Percentiles rank a stretch among this genome's conserved stretches.
These are phyloP conservation scores for Dasyprocta punctata DNA, from an alignment of 2,113 vertebrate species.

Conservation along the genomic window DNA sequence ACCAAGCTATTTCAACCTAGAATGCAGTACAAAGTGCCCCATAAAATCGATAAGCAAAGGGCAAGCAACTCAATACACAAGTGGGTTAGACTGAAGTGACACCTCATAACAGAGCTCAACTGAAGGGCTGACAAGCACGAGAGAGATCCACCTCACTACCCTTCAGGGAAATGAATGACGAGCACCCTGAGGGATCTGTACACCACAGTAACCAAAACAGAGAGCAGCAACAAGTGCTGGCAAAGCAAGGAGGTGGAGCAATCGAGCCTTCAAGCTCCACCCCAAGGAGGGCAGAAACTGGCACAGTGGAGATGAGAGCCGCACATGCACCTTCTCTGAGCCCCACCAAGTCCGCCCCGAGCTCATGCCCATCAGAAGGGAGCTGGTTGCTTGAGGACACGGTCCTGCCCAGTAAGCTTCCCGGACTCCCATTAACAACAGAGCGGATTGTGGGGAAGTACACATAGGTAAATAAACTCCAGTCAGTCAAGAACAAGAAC, in stretches of 20 bases:
- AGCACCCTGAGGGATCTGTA: neutral
- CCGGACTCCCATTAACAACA: neutral
- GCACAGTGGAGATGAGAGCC: neutral
- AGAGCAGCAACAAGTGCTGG: neutral
- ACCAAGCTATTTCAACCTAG: neutral
- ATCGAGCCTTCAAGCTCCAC: neutral
- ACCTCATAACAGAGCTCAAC: neutral
- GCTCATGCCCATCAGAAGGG: neutral
- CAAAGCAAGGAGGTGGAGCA: neutral
- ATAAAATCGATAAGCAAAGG: neutral
- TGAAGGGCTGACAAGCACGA: neutral
- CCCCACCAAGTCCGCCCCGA: neutral
- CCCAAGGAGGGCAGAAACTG: neutral
- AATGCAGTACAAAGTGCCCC: neutral
- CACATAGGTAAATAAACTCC: neutral
- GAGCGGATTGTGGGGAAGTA: neutral
- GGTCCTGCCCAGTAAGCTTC: neutral
- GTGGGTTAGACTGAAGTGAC: neutral
- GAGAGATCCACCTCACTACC: neutral
- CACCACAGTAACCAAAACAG: neutral
- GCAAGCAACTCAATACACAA: neutral
- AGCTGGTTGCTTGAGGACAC: neutral
- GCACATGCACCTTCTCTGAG: accelerated
- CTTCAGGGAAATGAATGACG: neutral
- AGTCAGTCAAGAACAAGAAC: neutral